Evolutionary conservation across 2,797 vertebrate species (phyloP), one percentile per base, ranked within the genome.

Genomic region (Molossus molossus): DNA sequence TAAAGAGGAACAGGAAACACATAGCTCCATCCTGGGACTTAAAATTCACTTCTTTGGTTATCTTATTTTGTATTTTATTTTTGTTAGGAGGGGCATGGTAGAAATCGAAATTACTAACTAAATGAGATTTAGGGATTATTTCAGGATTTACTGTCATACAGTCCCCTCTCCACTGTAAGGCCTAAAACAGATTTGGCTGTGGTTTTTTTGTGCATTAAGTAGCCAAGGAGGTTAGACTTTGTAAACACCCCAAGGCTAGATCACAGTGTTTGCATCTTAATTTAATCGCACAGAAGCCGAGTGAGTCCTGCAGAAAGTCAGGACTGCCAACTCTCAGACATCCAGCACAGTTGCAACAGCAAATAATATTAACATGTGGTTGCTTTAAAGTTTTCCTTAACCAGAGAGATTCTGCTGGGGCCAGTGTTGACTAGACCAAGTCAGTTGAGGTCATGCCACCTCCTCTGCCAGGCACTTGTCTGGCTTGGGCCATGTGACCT

Each of bases 281-380:
- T 69, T n/a, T 20, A 15, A 3, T 27, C 25, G 13, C 57, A 11
- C 6, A 40, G 20, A 21, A 0, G n/a, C 89, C 0, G 6, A 3
- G 23, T 33, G 11, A 29, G n/a, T 23, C 65, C 29, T 0, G 1
- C 0, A 17, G 62, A 18, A 50, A 65, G 40, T 70, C 29, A 18
- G 37, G 7, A 14, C 64, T 17, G 23, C 12, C 18, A 0, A 2
- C n/a, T 14, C 29, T 17, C 14, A 1, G 7, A 6, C 1, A 5
- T 5, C 10, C 75, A 6, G 10, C 9, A 13, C 37, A 12, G 62
- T 9, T 45, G 60, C 15, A 23, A 9, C 0, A 23, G 3, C 72
- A 50, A 55, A 60, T 37, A 48, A 18, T 0, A 73, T 6, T 53
- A 69, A n/a, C 14, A 7, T 3, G 13, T 1, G 8, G 20, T 2